Conservation (phyloP, 2,888 invertebrate species). For the Plagiodera versicolora region DNA sequence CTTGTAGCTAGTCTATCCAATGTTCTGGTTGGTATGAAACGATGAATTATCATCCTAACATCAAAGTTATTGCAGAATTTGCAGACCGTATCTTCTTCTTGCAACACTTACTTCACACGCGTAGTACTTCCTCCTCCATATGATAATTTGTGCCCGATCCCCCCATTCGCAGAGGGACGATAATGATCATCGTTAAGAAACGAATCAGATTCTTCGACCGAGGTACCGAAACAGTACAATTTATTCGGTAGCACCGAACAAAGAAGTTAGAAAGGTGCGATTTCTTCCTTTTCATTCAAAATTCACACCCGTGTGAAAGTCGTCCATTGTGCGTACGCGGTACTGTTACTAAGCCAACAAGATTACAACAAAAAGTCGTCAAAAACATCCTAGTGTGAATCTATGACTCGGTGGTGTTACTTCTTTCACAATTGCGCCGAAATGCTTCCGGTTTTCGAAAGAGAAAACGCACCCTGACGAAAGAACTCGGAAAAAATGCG, state of each 20-base stretch:
- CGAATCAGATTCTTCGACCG: background rate
- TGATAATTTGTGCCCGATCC: conserved; percentile 22
- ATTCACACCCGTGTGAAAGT: background rate
- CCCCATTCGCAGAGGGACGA: conserved; percentile 24
- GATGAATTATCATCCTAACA: no score
- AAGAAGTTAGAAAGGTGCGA: background rate
- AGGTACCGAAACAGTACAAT: background rate
- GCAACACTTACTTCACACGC: conserved; percentile 37
- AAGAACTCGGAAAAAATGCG: conserved; percentile 46
- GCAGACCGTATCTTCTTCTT: conserved; percentile 39
- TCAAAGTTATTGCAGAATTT: background rate
- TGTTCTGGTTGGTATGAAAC: no score
- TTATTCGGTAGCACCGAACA: background rate
- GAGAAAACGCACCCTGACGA: background rate
- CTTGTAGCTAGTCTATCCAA: no score
- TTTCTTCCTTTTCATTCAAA: no score
- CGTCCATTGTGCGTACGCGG: background rate
- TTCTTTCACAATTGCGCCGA: background rate
- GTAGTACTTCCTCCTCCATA: background rate
- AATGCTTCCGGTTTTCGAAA: background rate
- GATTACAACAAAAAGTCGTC: no score
- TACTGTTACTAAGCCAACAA: background rate
- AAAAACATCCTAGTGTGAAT: no score
- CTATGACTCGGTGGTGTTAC: no score
- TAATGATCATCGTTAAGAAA: conserved; percentile 18